These are phyloP conservation scores for Sylvicola cinctus DNA, from an alignment of 2,888 invertebrate species.

Conservation along the genomic window DNA sequence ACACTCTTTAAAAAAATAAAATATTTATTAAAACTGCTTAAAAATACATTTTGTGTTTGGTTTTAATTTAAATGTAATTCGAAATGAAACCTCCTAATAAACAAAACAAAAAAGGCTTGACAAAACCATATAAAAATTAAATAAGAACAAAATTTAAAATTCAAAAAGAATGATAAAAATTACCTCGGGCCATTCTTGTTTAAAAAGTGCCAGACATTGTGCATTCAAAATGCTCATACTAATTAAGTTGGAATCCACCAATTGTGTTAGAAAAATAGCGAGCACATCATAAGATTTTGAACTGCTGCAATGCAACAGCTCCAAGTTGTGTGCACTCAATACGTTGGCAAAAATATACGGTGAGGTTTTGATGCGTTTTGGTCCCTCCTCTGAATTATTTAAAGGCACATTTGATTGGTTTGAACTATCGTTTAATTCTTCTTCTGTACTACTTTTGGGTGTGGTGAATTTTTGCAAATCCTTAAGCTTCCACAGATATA, in stretches of 20 bases:
- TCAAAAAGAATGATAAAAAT: conserved; percentile 7
- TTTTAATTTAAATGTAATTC: too few relatives aligned
- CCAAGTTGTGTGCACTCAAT: conserved; percentile 4
- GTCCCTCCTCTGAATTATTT: background rate
- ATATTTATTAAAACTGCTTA: too few relatives aligned
- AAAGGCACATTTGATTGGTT: background rate
- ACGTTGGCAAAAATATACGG: conserved; percentile 7
- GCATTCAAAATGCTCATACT: conserved; percentile 38
- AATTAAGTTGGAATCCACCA: conserved; percentile 34
- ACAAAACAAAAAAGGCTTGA: too few relatives aligned
- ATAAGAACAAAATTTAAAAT: background rate
- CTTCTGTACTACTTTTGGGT: too few relatives aligned
- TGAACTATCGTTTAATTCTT: background rate
- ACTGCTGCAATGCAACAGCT: conserved; percentile 7
- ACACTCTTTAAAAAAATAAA: too few relatives aligned
- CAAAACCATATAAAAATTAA: too few relatives aligned
- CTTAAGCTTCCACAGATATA: too few relatives aligned
- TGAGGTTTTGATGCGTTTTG: background rate
- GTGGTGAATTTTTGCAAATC: background rate
- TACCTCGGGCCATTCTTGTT: conserved; percentile 43
- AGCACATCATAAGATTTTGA: conserved; percentile 26
- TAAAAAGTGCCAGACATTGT: conserved; percentile 44
- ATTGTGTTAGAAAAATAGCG: conserved; percentile 24
- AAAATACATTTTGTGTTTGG: too few relatives aligned
- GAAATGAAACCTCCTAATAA: too few relatives aligned